Percentiles rank a stretch among this genome's conserved stretches.
These are phyloP conservation scores for Aphodius sticticus DNA, from an alignment of 2,888 invertebrate species.

Conservation along the genomic window DNA sequence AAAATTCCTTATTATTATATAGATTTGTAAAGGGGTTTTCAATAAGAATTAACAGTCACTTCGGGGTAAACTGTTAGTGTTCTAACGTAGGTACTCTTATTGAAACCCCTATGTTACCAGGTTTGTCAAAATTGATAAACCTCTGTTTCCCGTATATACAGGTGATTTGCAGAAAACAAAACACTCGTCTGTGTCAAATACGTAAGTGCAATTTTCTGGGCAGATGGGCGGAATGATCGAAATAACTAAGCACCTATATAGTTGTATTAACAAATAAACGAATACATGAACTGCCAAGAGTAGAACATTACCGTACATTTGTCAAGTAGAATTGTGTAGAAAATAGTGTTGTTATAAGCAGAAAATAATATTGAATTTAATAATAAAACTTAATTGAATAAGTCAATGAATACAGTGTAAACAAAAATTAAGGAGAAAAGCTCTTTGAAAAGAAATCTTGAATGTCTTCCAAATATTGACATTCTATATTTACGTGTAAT, in stretches of 20 bases:
- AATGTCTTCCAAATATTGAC: conserved; percentile 21
- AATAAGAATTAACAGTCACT: no score
- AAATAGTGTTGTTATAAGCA: not conserved
- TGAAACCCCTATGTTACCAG: no score
- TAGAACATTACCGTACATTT: conserved; percentile 17
- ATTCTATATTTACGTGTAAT: conserved; percentile 15
- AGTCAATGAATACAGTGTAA: conserved; percentile 23
- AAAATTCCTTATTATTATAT: no score
- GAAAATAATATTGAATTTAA: conserved; percentile 13
- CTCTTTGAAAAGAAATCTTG: conserved; percentile 9
- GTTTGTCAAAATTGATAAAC: no score
- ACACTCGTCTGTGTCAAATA: not conserved
- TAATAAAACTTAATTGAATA: not conserved
- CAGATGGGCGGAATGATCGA: not conserved
- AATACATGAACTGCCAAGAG: conserved; percentile 18
- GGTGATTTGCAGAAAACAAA: not conserved
- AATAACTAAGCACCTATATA: conserved; percentile 20
- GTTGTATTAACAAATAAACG: conserved; percentile 15
- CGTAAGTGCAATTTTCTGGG: not conserved
- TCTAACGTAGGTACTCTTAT: conserved; percentile 6
- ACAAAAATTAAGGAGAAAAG: not conserved
- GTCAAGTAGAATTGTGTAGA: not conserved
- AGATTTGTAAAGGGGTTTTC: no score
- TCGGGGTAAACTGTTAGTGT: no score
- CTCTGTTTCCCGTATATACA: not conserved